Evolutionary conservation across 1,140 invertebrate genomes (phyloP), one percentile per base, ranked within the genome.

Genomic region (Oncopodura yosiiana): DNA sequence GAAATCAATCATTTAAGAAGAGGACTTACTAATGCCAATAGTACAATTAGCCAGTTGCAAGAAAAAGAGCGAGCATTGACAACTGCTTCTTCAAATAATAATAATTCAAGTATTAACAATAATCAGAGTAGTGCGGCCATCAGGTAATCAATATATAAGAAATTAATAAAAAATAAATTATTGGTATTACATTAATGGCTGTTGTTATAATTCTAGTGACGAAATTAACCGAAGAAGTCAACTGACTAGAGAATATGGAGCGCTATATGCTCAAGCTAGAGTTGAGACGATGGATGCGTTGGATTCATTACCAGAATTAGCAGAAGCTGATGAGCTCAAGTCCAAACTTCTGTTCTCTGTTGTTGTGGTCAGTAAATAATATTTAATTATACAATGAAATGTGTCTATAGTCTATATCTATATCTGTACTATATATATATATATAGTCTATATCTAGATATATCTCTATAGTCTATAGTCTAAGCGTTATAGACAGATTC

Each of bases 261-360:
- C 81, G 59, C 76, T 94, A 42, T 94, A 94, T 71, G 78, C 83
- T 37, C 81, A 84, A 65, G 83, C 82, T n/a, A 75, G 89, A 51
- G 79, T 87, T 14, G 83, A 91, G 60, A 82, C 87, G 2, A 72
- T 94, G 59, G 87, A 92, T 65, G 82, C 87, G 9, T 72, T 94
- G 36, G 83, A 90, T 65, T 74, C 77, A 1, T 72, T 94, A 11
- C 78, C 81, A 8, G 80, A 87, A 43, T 74, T 95, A 9, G 75
- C 79, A 41, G 80, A 87, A 49, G 84, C 86, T 0, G 80, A 84
- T 50, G 87, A 92, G 66, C 76, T 94, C 21, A 94, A 94, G 73
- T 82, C 82, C 36, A 95, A 94, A 75, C 87, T 95, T 53, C 77
- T 95, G 32, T 94, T 94, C 70, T 94, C 91, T 43, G 85, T 94